phyloP scores from a whole-genome alignment of 2,113 vertebrate genomes.

The Colinus virginianus region DNA sequence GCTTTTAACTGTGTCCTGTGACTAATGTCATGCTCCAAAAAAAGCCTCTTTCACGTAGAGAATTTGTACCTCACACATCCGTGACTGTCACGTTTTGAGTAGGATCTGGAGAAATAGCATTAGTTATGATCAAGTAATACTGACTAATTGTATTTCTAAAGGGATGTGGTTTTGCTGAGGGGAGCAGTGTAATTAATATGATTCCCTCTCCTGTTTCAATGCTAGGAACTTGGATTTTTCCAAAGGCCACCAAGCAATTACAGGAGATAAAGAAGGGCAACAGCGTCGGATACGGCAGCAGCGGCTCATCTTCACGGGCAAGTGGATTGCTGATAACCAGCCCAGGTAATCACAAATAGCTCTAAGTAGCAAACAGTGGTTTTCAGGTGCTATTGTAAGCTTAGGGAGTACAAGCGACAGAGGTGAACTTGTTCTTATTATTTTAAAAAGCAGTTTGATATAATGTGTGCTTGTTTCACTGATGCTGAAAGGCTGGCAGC shows the following conservation, averaged over 20 bases:
- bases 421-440: not conserved
- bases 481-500: not conserved
- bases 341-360: conserved; percentile 79
- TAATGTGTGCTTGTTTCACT: not conserved
- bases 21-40: not conserved
- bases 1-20: not conserved
- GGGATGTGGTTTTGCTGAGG: not conserved
- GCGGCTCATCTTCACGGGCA: conserved; percentile 89
- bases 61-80: not conserved
- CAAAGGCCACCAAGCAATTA: conserved; percentile 95
- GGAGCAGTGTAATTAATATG: not conserved
- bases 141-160: not conserved
- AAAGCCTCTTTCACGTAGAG: not conserved
- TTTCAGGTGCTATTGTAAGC: not conserved
- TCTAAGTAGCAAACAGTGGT: not conserved
- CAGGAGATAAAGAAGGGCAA: conserved; percentile 89
- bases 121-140: not conserved
- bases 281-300: conserved; percentile 89
- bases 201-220: conserved; percentile 31
- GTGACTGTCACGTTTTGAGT: not conserved
- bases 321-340: conserved; percentile 96
- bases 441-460: not conserved
- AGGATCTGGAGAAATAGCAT: not conserved
- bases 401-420: not conserved
- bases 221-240: conserved; percentile 96